phyloP scores from a whole-genome alignment of 2,797 vertebrate species.

The Megaceryle alcyon region DNA sequence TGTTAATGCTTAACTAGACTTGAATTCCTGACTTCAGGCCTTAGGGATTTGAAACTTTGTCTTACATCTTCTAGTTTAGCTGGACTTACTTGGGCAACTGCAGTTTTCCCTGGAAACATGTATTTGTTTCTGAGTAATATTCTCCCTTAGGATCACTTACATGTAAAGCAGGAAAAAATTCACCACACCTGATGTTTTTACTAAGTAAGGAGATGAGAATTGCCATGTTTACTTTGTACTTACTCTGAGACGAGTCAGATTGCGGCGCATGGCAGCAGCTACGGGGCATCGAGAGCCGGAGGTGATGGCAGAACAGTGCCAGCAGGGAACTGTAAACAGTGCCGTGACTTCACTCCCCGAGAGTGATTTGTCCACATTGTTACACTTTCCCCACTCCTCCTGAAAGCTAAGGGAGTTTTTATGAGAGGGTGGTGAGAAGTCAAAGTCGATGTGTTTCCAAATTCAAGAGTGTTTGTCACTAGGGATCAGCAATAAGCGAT shows the following conservation, averaged over 20 bases:
- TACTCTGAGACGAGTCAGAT: neutral
- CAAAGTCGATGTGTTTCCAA: conserved; percentile 1
- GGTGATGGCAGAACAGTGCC: neutral
- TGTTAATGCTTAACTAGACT: neutral
- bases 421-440: conserved; percentile 1
- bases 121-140: conserved; percentile 3
- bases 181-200: conserved; percentile 23
- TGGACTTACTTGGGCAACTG: neutral
- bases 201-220: conserved; percentile 35
- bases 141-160: conserved; percentile 6
- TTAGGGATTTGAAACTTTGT: neutral
- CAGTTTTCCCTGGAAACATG: neutral
- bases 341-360: neutral
- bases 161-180: neutral
- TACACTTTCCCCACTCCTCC: neutral
- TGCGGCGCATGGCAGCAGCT: neutral
- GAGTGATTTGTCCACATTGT: neutral
- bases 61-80: neutral
- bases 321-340: neutral
- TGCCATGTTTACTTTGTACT: neutral
- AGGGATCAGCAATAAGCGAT: conserved; percentile 13
- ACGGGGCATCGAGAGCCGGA: accelerated
- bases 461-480: conserved; percentile 18
- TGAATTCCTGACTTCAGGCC: neutral
- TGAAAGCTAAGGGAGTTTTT: conserved; percentile 8